Conservation (phyloP, 2,888 invertebrate genomes). For the Ashinkailepas kermadecensis region DNA sequence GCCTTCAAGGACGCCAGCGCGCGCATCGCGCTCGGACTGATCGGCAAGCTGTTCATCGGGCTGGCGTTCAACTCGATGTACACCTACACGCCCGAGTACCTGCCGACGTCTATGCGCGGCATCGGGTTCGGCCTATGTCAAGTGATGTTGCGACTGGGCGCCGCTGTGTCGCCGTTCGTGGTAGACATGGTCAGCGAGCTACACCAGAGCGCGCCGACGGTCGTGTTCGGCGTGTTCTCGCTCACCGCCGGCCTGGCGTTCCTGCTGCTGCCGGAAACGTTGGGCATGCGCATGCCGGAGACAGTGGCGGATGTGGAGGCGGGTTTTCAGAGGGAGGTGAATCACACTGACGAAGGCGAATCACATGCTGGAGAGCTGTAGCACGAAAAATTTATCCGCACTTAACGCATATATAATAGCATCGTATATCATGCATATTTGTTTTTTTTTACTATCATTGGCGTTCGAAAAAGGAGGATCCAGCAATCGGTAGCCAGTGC, state of each 20-base stretch:
- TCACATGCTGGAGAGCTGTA: too few species aligned
- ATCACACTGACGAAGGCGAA: too few species aligned
- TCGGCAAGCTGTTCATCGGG: constrained; percentile 44
- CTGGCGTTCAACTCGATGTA: constrained; percentile 45
- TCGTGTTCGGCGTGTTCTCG: neutral
- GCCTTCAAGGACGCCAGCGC: constrained; percentile 35
- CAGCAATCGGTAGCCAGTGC: too few species aligned
- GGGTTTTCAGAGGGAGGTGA: neutral
- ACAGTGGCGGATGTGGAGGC: neutral
- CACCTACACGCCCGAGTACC: constrained; percentile 40
- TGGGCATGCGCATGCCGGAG: neutral
- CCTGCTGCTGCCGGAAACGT: neutral
- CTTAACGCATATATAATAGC: too few species aligned
- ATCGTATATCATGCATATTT: too few species aligned
- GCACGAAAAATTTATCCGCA: too few species aligned
- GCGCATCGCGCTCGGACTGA: constrained; percentile 37
- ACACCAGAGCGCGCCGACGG: neutral
- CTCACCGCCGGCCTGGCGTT: neutral
- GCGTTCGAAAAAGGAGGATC: too few species aligned
- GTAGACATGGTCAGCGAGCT: constrained; percentile 33
- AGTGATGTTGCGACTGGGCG: constrained; percentile 43
- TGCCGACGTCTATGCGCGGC: constrained; percentile 43
- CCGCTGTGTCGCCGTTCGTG: constrained; percentile 44
- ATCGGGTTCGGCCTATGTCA: constrained; percentile 34
- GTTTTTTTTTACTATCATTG: too few species aligned